Evolutionary conservation across 2,888 invertebrate species (phyloP), one percentile per base, ranked within the genome.

Genomic region (Hirtodrosophila cameraria): DNA sequence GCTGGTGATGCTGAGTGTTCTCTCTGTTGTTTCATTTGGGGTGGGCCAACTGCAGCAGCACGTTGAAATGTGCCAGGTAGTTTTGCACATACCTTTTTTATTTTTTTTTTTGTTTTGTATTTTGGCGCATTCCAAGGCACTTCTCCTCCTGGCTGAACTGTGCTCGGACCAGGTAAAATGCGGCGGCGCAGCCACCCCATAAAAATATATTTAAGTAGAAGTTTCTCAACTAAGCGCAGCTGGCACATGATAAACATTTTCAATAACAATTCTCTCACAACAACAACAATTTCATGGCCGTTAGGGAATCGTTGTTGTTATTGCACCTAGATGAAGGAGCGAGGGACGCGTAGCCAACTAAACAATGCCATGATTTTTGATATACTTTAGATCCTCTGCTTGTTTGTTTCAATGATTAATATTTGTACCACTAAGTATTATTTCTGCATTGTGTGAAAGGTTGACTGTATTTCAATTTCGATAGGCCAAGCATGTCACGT

Each of bases 71-170:
- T 61, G 83, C 88, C 87, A 88, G 87, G 87, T 88, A 88, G 88
- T 65, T 88, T 87, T 76, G 88, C 87, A 80, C 80, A 65, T 73
- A 87, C 88, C 88, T 61, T 54, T 70, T n/a, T n/a, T n/a, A n/a
- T n/a, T n/a, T n/a, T n/a, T n/a, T n/a, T n/a, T n/a, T n/a, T n/a
- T n/a, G n/a, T n/a, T n/a, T n/a, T n/a, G n/a, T n/a, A n/a, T n/a
- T n/a, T 79, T 77, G 71, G 79, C 85, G 77, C 87, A 83, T 83
- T 85, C 86, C 87, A 86, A 66, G 70, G 85, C 68, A 84, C 63
- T 65, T 31, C 13, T 11, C 20, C 33, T 12, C 46, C 25, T n/a
- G n/a, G n/a, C n/a, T n/a, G n/a, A n/a, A n/a, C n/a, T n/a, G 28
- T n/a, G 23, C 45, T 9, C 5, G 18, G 49, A 36, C 74, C 88